Base-by-base conservation (phyloP, 2,888 invertebrate genomes). In the Xestia ashworthii region DNA sequence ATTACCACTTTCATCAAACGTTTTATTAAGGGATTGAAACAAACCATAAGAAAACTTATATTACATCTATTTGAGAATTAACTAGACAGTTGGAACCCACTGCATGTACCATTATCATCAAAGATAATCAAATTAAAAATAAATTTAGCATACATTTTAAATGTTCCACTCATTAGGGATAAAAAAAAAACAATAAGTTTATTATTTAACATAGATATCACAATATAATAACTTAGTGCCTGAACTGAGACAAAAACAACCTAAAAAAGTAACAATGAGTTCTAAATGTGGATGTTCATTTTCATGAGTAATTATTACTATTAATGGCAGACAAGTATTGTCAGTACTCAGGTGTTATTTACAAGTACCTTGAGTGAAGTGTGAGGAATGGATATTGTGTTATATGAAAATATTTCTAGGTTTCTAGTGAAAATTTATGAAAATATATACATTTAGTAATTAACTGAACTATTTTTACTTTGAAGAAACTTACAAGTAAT, bases 1-100 rank as follows among this genome's bases (percentile, higher is more conserved):
- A 92, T 94, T 93, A 94, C 93, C 91, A 94, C 92, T 93, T 92
- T 93, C 89, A 91, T 93, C 92, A 94, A 94, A 93, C 91, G 89
- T 90, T 91, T 90, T 90, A 89, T 85, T 91, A 92, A 87, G 88
- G 89, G 88, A 92, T 92, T 92, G 92, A 92, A 93, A 93, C 92
- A 93, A 94, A 92, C 92, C 89, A 91, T 90, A 90, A 88, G 87
- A 89, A 91, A 91, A 82, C 85, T 89, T 87, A 89, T 85, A 85
- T 91, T 92, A 94, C 82, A 90, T 84, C 87, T 90, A 92, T 90
- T 89, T 89, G 87, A 92, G 88, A 92, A 93, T 87, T 86, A 88
- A 92, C 89, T 91, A 90, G 86, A 88, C 85, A 89, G 82, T 87
- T 89, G 85, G 84, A 90, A 86, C 81, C 89, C 87, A 85, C 88